Percentiles rank a stretch among this genome's conserved stretches.
phyloP scores from a whole-genome alignment of 2,797 vertebrate genomes.

The Parauchenoglanis punctatus region DNA sequence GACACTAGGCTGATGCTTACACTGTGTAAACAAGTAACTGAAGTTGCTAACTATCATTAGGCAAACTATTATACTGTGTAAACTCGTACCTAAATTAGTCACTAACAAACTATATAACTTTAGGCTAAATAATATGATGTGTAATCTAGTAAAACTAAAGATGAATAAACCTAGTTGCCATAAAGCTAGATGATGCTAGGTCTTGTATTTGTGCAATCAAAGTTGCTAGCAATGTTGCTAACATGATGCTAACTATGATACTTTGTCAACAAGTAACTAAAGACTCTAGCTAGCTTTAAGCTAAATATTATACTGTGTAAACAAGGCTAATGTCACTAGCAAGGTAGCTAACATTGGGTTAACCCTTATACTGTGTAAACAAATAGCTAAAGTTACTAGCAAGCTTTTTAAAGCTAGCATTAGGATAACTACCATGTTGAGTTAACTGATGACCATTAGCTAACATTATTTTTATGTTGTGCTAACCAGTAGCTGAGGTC shows the following conservation, averaged over 20 bases:
- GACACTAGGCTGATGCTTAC: not conserved
- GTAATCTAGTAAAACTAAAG: no score
- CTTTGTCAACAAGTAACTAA: not conserved
- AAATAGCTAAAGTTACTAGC: not conserved
- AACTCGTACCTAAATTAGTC: no score
- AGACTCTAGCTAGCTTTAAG: not conserved
- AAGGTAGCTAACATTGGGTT: not conserved
- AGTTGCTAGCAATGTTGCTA: not conserved
- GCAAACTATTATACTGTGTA: not conserved
- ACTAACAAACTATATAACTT: no score
- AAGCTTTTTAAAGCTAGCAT: conserved; percentile 1
- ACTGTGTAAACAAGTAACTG: not conserved
- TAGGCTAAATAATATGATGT: no score
- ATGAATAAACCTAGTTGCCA: not conserved
- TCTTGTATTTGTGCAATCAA: not conserved
- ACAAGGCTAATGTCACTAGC: not conserved
- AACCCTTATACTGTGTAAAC: not conserved
- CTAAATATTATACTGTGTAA: not conserved
- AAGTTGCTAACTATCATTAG: not conserved
- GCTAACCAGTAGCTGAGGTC: not conserved
- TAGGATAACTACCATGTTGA: not conserved
- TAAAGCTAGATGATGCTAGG: not conserved
- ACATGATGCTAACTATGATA: not conserved
- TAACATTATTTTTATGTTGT: not conserved
- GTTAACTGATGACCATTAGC: not conserved